Base-by-base conservation (phyloP, 2,113 vertebrate genomes). In the Propithecus coquereli region DNA sequence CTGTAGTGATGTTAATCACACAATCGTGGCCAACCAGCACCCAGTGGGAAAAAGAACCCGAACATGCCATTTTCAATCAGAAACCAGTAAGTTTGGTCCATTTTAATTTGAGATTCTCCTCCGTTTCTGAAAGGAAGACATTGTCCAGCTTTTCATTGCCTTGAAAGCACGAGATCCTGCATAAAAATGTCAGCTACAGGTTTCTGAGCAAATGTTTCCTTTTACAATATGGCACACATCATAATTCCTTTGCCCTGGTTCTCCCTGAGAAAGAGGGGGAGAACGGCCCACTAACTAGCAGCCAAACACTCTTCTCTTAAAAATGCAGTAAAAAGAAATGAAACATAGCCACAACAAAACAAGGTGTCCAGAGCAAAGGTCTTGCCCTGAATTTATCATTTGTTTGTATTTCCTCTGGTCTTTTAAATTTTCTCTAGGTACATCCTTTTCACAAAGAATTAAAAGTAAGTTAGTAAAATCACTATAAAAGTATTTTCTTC, bases 191-290 rank as follows among this genome's bases (percentile, higher is more conserved):
- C 97, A 96, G 66, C 77, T 47, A 52, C 85, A 76, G 70, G 77
- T 94, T 94, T 97, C 92, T 96, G 92, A 97, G 95, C 96, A 89
- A 97, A 96, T 86, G 95, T 97, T 98, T 96, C 90, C 93, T 97
- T 97, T 97, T 97, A 94, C 88, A 97, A 97, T 89, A 96, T 79
- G 91, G 94, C 91, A 96, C 96, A 91, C 76, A 95, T 95, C 95
- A 97, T 97, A 97, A 96, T 93, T 96, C 89, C 95, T 80, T 73
- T 79, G 65, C 57, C 80, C 59, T 91, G 50, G 32, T 74, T 97
- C 68, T 82, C 96, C 77, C 79, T 70, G 34, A 87, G 83, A 80
- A 91, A 91, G 70, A 52, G 71, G 88, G 87, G 81, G 82, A 37
- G 54, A 47, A 13, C 9, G 94, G 71, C 20, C 43, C 79, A 79